Conservation (phyloP, 2,888 invertebrate genomes). For the Steinernema scapterisci region DNA sequence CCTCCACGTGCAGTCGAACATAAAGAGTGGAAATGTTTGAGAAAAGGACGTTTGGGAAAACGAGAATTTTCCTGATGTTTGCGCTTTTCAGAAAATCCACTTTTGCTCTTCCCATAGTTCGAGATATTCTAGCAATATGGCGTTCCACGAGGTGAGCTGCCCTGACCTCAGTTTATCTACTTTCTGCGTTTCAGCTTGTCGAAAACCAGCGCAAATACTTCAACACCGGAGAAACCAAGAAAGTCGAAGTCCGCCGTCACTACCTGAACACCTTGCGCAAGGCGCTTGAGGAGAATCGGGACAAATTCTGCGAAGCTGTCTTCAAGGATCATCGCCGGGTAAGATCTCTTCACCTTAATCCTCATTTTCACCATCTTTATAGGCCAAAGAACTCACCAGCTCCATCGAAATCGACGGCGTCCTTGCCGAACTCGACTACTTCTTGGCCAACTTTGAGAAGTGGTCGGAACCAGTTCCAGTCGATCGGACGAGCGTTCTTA, state of each 20-base stretch:
- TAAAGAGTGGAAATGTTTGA: no score
- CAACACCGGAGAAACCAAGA: conserved; percentile 45
- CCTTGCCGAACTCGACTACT: conserved; percentile 55
- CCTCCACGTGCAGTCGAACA: no score
- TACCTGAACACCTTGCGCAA: conserved; percentile 49
- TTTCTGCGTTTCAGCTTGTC: conserved; percentile 39
- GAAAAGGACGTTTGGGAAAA: no score
- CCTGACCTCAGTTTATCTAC: no score
- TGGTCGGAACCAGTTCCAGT: conserved; percentile 51
- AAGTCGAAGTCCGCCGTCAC: conserved; percentile 37
- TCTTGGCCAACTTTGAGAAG: conserved; percentile 50
- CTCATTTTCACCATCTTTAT: no score
- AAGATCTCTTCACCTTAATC: no score
- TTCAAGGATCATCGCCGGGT: conserved; percentile 57
- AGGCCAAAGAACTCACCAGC: not conserved
- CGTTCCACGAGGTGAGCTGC: not conserved
- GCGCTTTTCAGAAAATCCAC: no score
- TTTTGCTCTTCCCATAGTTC: no score
- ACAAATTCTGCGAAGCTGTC: conserved; percentile 53
- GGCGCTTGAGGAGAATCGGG: conserved; percentile 51
- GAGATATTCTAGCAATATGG: not conserved
- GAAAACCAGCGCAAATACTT: conserved; percentile 53
- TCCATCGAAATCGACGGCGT: conserved; percentile 49
- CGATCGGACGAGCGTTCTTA: conserved; percentile 34
- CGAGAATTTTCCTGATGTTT: no score